phyloP scores from a whole-genome alignment of 2,888 invertebrate genomes.

The Aromia moschata region DNA sequence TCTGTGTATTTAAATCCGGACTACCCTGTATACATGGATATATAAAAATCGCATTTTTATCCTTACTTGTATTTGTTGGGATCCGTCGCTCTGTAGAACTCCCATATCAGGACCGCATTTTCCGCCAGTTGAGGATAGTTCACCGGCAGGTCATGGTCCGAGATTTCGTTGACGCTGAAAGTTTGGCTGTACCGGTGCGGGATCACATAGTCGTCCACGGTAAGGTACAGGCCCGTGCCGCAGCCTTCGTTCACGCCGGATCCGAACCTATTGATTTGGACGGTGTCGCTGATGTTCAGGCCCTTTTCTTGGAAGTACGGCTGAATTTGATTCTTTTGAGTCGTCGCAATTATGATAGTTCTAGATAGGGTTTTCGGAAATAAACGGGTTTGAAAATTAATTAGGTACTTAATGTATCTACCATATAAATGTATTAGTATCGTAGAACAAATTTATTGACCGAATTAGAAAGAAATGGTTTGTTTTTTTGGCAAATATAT shows the following conservation, averaged over 20 bases:
- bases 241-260: slow-evolving; percentile 64
- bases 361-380: no score
- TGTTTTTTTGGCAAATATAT: no score
- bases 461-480: no score
- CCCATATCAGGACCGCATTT: slow-evolving; percentile 55
- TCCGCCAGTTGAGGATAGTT: slow-evolving; percentile 51
- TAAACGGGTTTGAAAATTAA: no score
- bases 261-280: slow-evolving; percentile 62
- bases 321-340: neutral
- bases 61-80: slow-evolving; percentile 31
- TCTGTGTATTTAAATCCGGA: no score
- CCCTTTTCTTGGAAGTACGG: slow-evolving; percentile 65
- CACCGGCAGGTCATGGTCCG: slow-evolving; percentile 10
- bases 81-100: slow-evolving; percentile 45
- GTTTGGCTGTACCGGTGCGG: slow-evolving; percentile 39
- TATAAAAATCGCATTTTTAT: neutral
- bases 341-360: neutral
- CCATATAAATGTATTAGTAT: no score
- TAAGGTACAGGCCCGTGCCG: slow-evolving; percentile 60
- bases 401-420: no score
- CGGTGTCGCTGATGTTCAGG: slow-evolving; percentile 89
- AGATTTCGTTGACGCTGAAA: slow-evolving; percentile 9
- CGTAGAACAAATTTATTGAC: no score
- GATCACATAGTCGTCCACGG: slow-evolving; percentile 51
- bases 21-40: no score